Percentiles rank a stretch among this genome's conserved stretches.
These are phyloP conservation scores for Miichthys miiuy DNA, from an alignment of 2,797 vertebrate genomes.

Conservation along the genomic window DNA sequence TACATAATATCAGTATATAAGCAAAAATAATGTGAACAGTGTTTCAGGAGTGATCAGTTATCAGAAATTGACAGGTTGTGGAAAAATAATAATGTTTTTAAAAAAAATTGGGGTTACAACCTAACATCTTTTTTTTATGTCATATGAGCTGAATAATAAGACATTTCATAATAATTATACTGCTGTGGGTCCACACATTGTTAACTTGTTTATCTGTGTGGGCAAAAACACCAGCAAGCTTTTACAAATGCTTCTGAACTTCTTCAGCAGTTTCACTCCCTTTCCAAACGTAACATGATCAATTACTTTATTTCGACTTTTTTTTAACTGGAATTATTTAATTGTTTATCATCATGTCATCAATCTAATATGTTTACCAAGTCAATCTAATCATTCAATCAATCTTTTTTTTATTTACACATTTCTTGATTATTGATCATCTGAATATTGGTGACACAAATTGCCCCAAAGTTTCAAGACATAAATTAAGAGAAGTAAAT, in stretches of 20 bases:
- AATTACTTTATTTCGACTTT: not conserved
- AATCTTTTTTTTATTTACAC: not conserved
- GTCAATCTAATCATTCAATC: not conserved
- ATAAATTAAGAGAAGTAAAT: not conserved
- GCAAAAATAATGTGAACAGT: too few species aligned
- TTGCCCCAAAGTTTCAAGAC: not conserved
- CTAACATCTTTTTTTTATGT: too few species aligned
- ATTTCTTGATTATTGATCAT: not conserved
- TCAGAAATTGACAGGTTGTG: too few species aligned
- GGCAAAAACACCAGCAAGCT: not conserved
- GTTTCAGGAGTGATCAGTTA: too few species aligned
- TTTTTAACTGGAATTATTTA: not conserved
- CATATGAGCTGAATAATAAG: too few species aligned
- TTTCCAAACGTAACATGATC: not conserved
- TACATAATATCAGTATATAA: too few species aligned
- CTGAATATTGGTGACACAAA: not conserved
- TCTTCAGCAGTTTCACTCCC: not conserved
- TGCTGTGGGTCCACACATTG: not conserved
- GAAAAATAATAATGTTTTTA: too few species aligned
- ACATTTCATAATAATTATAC: not conserved
- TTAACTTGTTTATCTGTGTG: not conserved
- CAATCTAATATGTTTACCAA: not conserved
- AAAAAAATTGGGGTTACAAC: not conserved
- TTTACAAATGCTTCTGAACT: not conserved
- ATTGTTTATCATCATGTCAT: not conserved